Evolutionary conservation across 2,113 vertebrate genomes (phyloP).

Genomic region (Scomber colias): DNA sequence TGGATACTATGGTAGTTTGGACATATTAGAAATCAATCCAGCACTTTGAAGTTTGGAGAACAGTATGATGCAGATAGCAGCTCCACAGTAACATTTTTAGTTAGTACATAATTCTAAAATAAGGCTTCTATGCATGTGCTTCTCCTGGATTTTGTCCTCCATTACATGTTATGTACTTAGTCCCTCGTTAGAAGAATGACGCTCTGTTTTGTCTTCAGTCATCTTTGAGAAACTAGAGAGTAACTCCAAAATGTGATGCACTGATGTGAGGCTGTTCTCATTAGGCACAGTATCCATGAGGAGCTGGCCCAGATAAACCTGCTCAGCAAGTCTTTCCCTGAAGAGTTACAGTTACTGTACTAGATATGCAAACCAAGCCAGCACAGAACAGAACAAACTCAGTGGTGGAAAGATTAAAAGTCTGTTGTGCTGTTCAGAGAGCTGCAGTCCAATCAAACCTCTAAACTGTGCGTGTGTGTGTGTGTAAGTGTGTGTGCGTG

Average conservation of each 20-base stretch:
- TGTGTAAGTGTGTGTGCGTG: slow-evolving; percentile 11
- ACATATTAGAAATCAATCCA: not conserved
- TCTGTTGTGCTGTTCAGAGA: slow-evolving; percentile 55
- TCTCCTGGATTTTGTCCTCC: slow-evolving; percentile 7
- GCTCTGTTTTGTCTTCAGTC: slow-evolving; percentile 44
- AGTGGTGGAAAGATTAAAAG: slow-evolving; percentile 48
- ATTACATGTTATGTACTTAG: slow-evolving; percentile 10
- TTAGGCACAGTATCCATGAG: slow-evolving; percentile 68
- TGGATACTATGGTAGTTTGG: not conserved
- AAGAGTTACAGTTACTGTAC: slow-evolving; percentile 73
- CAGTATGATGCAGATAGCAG: slow-evolving; percentile 2
- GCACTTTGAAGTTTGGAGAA: not conserved
- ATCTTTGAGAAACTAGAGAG: slow-evolving; percentile 39
- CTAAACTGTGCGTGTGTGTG: slow-evolving; percentile 13
- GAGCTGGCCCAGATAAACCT: slow-evolving; percentile 79
- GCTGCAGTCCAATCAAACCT: slow-evolving; percentile 49
- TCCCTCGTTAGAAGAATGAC: slow-evolving; percentile 32
- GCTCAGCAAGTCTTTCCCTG: slow-evolving; percentile 68
- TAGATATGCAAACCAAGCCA: slow-evolving; percentile 68
- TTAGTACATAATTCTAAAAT: slow-evolving; percentile 19
- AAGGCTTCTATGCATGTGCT: not conserved
- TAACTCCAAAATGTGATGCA: slow-evolving; percentile 47
- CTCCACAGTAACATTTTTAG: not conserved
- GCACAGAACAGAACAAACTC: slow-evolving; percentile 54
- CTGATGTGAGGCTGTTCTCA: slow-evolving; percentile 60